A percentile compares a stretch with the other conserved stretches of the same genome.
Conservation (phyloP, 2,888 invertebrate species). For the Eupithecia tripunctaria region DNA sequence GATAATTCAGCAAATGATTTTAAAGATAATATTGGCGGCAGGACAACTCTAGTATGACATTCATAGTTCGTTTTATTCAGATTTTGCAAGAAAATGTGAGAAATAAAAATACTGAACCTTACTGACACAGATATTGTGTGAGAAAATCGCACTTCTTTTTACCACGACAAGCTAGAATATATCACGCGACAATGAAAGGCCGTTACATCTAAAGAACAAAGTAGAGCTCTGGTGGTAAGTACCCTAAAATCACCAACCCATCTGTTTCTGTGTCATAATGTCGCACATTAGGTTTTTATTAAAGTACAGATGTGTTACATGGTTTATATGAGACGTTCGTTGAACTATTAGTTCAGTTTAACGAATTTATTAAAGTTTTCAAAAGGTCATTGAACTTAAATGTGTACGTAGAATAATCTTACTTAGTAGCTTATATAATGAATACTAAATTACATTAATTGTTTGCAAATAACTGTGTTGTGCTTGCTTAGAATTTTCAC, state of each 20-base stretch:
- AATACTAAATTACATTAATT: too few species aligned
- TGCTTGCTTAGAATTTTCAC: too few species aligned
- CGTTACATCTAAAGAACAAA: conserved; percentile 7
- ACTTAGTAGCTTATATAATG: too few species aligned
- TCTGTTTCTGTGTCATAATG: background rate
- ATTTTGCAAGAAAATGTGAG: background rate
- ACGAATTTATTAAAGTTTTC: too few species aligned
- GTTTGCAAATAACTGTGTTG: too few species aligned
- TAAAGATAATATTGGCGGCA: too few species aligned
- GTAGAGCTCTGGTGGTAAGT: conserved; percentile 4
- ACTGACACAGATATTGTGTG: background rate
- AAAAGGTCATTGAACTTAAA: too few species aligned
- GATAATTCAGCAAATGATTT: too few species aligned
- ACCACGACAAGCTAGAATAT: background rate
- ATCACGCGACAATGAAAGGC: background rate
- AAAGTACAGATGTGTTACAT: background rate
- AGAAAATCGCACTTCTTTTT: background rate
- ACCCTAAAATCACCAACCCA: background rate
- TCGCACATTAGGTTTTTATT: background rate
- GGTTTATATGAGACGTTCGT: background rate
- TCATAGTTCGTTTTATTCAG: background rate
- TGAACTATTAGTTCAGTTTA: too few species aligned
- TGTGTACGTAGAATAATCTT: too few species aligned
- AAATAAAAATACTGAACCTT: background rate
- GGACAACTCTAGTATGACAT: too few species aligned